Percentiles rank a stretch among this genome's conserved stretches.
Evolutionary conservation across 2,797 vertebrate genomes (phyloP).

Genomic region (Pteropus rufus): DNA sequence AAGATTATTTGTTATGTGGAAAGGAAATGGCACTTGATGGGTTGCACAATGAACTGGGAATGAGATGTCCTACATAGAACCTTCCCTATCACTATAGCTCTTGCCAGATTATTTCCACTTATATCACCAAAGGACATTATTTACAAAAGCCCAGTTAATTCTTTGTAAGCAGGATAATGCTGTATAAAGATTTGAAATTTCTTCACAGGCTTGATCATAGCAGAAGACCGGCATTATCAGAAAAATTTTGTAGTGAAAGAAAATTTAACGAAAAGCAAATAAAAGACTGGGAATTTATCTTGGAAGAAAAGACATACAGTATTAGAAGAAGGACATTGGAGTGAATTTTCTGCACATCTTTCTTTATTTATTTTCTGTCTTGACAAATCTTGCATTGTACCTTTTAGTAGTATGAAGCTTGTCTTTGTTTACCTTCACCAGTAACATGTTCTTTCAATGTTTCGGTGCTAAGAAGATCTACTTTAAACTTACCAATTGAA

Average conservation of each 20-base stretch:
- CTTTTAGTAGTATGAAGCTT: neutral
- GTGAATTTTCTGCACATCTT: neutral
- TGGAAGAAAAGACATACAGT: neutral
- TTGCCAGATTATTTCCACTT: neutral
- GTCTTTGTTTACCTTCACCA: neutral
- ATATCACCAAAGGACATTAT: neutral
- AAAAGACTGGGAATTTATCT: neutral
- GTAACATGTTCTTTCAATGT: neutral
- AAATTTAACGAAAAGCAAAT: neutral
- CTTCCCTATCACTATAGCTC: neutral
- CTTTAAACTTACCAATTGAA: neutral
- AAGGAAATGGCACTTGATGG: neutral
- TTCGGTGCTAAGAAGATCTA: neutral
- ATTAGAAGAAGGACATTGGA: rapidly evolving
- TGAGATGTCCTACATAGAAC: neutral
- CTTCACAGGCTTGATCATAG: neutral
- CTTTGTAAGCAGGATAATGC: neutral
- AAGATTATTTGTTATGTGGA: neutral
- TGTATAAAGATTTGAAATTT: neutral
- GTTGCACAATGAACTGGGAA: neutral
- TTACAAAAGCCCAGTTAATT: neutral
- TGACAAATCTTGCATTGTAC: neutral
- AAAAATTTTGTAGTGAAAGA: neutral
- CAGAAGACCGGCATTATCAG: neutral
- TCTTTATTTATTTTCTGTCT: neutral